A percentile compares a stretch with the other conserved stretches of the same genome.
These are phyloP conservation scores for Camponotus vicinus DNA, from an alignment of 1,140 invertebrate genomes.

Conservation along the genomic window DNA sequence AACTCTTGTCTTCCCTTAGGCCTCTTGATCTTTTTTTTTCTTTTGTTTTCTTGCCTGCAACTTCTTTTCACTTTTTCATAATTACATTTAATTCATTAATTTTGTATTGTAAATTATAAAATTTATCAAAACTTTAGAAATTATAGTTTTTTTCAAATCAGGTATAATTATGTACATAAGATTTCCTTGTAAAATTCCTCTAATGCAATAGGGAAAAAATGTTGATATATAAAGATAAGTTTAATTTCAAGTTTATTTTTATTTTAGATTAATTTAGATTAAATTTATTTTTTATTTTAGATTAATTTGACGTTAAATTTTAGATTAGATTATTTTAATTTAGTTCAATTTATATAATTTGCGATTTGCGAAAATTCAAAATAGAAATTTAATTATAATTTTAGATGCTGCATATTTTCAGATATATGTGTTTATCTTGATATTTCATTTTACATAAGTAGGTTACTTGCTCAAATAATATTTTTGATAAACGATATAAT, in stretches of 20 bases:
- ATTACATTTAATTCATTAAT: slow-evolving; percentile 25
- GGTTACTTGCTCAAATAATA: too few relatives aligned
- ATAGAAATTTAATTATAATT: too few relatives aligned
- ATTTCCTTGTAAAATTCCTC: not conserved
- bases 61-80: not conserved
- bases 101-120: not conserved
- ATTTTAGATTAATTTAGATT: too few relatives aligned
- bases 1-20: not conserved
- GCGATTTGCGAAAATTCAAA: too few relatives aligned
- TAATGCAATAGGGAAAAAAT: not conserved
- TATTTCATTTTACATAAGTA: too few relatives aligned
- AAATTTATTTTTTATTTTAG: not conserved
- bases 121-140: not conserved
- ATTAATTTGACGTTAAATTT: too few relatives aligned
- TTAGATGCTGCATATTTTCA: too few relatives aligned
- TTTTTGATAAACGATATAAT: too few relatives aligned
- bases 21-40: not conserved
- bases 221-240: not conserved
- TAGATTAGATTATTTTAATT: too few relatives aligned
- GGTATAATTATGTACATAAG: not conserved
- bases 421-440: too few relatives aligned
- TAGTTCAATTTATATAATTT: too few relatives aligned
- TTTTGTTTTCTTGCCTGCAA: not conserved
- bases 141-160: not conserved
- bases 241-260: not conserved